Evolutionary conservation across 1,140 invertebrate genomes (phyloP), one percentile per base, ranked within the genome.

Genomic region (Drosophila tropicalis): DNA sequence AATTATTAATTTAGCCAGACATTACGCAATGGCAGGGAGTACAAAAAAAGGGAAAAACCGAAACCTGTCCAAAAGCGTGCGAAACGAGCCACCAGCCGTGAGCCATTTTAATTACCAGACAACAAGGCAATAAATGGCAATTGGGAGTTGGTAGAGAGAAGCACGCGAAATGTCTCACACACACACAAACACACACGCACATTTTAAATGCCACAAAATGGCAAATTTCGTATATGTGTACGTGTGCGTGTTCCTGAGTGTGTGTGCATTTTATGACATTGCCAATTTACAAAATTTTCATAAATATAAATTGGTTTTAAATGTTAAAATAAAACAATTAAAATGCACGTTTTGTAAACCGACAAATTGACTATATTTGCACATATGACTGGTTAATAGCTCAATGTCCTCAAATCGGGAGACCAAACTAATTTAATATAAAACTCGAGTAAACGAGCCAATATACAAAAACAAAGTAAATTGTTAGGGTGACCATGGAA

Each of bases 291-390:
- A 85, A 81, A 75, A 76, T 85, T 85, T 85, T 85, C 82, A 85
- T 85, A 85, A 85, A 85, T 85, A 85, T 85, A 85, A 85, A 85
- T 85, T 85, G 83, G 65, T 72, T 87, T 86, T 85, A 85, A 85
- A 85, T 85, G 82, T 85, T 85, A 82, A 85, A 75, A 85, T 82
- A 72, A 81, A 85, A 85, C 82, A 85, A 85, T 85, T 85, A 85
- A 85, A 64, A 60, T 54, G 25, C 41, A 17, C 60, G 36, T 51
- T 51, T 15, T 34, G 29, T 57, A 67, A 60, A 70, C 56, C 34
- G 29, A 51, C 57, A 70, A 66, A 60, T 51, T 58, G 55, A 54
- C 39, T 40, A 39, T 34, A 61, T 17, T 6, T 63, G 41, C 56
- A 44, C 44, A 10, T 47, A 9, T 47, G 44, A 47, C 15, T 47